phyloP scores from a whole-genome alignment of 2,888 invertebrate genomes.

The Euproctis similis region DNA sequence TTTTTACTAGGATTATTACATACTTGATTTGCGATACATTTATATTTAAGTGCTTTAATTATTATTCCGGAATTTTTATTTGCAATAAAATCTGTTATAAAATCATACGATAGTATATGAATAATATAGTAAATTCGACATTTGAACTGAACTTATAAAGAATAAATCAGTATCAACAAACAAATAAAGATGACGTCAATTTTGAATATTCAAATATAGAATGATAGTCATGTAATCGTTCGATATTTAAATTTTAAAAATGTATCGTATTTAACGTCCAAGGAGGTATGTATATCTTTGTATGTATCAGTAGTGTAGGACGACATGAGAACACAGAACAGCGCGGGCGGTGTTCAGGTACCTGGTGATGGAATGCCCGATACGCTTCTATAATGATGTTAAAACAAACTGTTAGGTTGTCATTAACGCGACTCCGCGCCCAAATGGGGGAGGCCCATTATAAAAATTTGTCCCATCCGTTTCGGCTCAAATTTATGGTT shows the following conservation, averaged over 20 bases:
- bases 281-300: no score
- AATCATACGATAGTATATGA: slow-evolving; percentile 24
- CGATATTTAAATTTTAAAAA: no score
- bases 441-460: slow-evolving; percentile 72
- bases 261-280: no score
- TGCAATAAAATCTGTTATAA: no score
- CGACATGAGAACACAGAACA: slow-evolving; percentile 24
- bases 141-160: no score
- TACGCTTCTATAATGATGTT: slow-evolving; percentile 74
- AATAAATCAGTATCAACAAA: no score
- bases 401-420: slow-evolving; percentile 74
- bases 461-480: slow-evolving; percentile 76
- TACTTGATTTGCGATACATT: slow-evolving; percentile 9
- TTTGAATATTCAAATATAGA: no score
- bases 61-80: slow-evolving; percentile 14
- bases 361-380: slow-evolving; percentile 69
- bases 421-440: slow-evolving; percentile 67
- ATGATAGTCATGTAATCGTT: no score
- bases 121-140: no score
- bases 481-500: slow-evolving; percentile 72
- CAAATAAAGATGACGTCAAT: no score
- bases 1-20: slow-evolving; percentile 9
- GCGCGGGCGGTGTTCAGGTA: slow-evolving; percentile 41
- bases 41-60: slow-evolving; percentile 15
- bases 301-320: slow-evolving; percentile 33